Base-by-base conservation (phyloP, 2,888 invertebrate species). In the Amorpha juglandis region DNA sequence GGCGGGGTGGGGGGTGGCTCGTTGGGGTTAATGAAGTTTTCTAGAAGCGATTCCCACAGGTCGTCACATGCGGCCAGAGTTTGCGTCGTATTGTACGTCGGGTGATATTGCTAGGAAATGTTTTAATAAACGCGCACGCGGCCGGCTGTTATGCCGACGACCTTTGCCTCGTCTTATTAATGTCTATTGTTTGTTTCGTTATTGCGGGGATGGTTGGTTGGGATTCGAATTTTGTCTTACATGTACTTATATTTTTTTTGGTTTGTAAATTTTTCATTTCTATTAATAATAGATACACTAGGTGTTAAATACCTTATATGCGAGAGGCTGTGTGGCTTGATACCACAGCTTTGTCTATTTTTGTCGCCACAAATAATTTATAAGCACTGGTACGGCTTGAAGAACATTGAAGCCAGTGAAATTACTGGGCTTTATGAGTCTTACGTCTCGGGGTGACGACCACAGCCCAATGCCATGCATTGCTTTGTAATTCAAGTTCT, bases 11-110 rank as follows among this genome's bases (percentile, higher is more conserved):
- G 76, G 78, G 71, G 70, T 68, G 67, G 68, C 62, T 64, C 62
- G 53, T 53, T 83, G 86, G 89, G 90, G 92, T 93, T 94, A 94
- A 94, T 94, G 93, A 94, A 94, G 93, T 94, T 94, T 93, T 91
- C 92, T 91, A 90, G 84, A 85, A 86, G 86, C 92, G 92, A 93
- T 90, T 93, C 93, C 93, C 94, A 90, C 92, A 89, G 93, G 94
- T 93, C 93, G 92, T 91, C 92, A 92, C 90, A 92, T 92, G 90
- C 87, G 89, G 90, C 78, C 82, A 76, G 90, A 91, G 90, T 90
- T 91, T 88, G 89, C 87, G 82, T 73, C 92, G 92, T 91, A 92
- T 92, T 92, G 92, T 89, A 85, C 91, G 91, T 88, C 88, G 80
- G 79, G 87, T 83, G 89, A 92, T 93, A 92, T 92, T 91, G 91